phyloP scores from a whole-genome alignment of 2,888 invertebrate species.

The Pandemis heparana region DNA sequence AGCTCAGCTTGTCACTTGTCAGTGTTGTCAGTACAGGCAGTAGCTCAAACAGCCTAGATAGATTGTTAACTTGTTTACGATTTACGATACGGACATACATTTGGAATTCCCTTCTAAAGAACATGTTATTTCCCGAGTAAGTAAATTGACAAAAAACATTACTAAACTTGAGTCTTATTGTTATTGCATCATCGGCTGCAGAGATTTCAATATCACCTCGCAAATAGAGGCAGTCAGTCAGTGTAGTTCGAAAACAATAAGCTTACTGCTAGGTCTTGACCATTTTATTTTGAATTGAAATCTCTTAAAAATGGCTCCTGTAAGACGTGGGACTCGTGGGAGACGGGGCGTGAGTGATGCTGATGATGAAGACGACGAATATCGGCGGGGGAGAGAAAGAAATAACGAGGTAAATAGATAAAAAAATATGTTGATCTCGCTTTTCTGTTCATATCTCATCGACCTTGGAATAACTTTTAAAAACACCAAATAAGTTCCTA shows the following conservation, averaged over 20 bases:
- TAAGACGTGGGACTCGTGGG: conserved; percentile 71
- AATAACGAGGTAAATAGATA: conserved; percentile 89
- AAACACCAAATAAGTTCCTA: no score
- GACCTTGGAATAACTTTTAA: no score
- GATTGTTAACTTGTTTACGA: neutral
- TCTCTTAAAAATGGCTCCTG: conserved; percentile 72
- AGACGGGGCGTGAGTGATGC: conserved; percentile 84
- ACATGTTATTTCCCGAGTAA: no score
- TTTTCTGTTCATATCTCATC: no score
- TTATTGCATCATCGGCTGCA: conserved; percentile 9
- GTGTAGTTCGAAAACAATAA: conserved; percentile 4
- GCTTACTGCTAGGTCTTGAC: conserved; percentile 61
- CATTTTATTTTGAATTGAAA: conserved; percentile 65
- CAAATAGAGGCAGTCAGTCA: conserved; percentile 20
- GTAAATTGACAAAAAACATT: no score
- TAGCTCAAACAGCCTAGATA: neutral
- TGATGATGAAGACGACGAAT: conserved; percentile 90
- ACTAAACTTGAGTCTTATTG: no score
- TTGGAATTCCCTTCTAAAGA: no score
- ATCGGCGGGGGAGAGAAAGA: conserved; percentile 89
- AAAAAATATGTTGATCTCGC: neutral
- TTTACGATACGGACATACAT: no score
- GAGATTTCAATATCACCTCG: conserved; percentile 6
- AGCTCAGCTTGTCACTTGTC: no score
- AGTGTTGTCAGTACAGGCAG: no score